These are phyloP conservation scores for Melierax canorus DNA, from an alignment of 2,113 vertebrate species.

Conservation along the genomic window DNA sequence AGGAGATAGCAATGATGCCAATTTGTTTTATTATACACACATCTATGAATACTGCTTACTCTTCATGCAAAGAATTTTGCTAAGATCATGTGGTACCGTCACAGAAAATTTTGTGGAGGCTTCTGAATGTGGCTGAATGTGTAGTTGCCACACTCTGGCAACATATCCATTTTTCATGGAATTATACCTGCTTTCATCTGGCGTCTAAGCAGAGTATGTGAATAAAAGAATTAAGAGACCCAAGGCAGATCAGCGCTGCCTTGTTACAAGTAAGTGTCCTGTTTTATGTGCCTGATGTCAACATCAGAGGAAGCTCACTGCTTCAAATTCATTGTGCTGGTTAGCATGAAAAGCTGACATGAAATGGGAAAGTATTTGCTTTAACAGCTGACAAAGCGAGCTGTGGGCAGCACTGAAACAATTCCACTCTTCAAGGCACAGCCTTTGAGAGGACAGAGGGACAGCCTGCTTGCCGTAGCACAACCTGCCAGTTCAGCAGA, in stretches of 20 bases:
- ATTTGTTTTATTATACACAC: background rate
- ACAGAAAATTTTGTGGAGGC: background rate
- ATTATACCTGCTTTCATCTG: background rate
- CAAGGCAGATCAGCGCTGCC: background rate
- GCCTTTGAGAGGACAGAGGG: background rate
- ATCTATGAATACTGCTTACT: background rate
- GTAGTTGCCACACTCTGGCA: background rate
- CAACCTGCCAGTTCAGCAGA: background rate
- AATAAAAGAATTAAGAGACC: background rate
- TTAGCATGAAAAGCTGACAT: background rate
- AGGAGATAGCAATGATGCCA: background rate
- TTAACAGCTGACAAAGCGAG: background rate
- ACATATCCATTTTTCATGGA: background rate
- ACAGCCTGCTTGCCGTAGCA: background rate
- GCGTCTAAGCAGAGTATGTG: background rate
- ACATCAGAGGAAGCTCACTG: background rate
- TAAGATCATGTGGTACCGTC: background rate
- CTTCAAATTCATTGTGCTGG: background rate
- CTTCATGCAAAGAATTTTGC: background rate
- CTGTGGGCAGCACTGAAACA: background rate
- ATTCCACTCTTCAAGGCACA: background rate
- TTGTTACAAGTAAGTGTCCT: background rate
- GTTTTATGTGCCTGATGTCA: background rate
- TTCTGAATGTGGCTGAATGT: background rate
- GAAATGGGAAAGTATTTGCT: background rate